Evolutionary conservation across 2,113 vertebrate genomes (phyloP), one percentile per base, ranked within the genome.

Genomic region (Podocnemis expansa): DNA sequence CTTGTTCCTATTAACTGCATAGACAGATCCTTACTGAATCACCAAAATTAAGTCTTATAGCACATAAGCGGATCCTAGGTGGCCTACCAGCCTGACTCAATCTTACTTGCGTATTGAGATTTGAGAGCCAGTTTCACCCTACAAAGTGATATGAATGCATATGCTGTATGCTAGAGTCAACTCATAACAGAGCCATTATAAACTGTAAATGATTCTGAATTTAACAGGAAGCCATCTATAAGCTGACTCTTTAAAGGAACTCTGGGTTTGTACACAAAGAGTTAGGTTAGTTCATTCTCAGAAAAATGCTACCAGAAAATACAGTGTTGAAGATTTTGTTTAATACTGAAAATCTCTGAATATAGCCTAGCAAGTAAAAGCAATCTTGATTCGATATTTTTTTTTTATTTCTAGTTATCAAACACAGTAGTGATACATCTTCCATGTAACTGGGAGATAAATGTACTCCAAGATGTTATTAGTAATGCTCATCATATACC

Each of bases 141-240:
- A 34, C 16, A 55, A 52, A 47, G 38, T 25, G 51, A 31, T 41
- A n/a, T 22, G 7, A 31, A 2, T 75, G 29, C 58, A 56, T 5
- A n/a, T 2, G 11, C 55, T 21, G 1, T 3, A 17, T 34, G 22
- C n/a, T 38, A 41, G 51, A 31, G 14, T 27, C 4, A 56, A 27
- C 14, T 88, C 34, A 5, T 22, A 78, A 41, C 13, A 25, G 5
- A 80, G 3, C 1, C 5, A 38, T 41, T 21, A 1, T 0, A 8
- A 78, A 49, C 29, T 19, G 21, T 41, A 78, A 49, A 49, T 31
- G 4, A 47, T 47, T 47, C 10, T 27, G 11, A 2, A 22, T 73
- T 80, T 86, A 31, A 90, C 78, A 79, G 25, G 81, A 86, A 88
- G 16, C 2, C 88, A 27, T 5, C 10, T 31, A 19, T 8, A 49